Evolutionary conservation across 1,140 invertebrate species (phyloP), one percentile per base, ranked within the genome.

Genomic region (Rhynchophorus ferrugineus): DNA sequence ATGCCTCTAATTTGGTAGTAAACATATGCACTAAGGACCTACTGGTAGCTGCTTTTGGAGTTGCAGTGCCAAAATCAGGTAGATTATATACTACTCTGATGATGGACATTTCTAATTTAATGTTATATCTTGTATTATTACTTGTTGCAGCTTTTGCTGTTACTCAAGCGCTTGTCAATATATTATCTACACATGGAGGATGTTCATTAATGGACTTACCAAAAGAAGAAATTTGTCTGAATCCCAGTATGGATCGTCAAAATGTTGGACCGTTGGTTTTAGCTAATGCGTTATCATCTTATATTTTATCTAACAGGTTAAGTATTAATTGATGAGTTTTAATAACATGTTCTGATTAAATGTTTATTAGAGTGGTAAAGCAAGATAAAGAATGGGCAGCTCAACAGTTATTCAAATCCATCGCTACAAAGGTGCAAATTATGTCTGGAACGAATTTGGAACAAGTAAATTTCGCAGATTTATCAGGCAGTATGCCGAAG

Each of bases 1-100:
- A 70, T 18, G 72, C 79, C 8, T 74, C 79, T 3, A 75, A 75
- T 58, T 65, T 80, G 36, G 72, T 82, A 9, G 67, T 82, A 1
- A 72, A 76, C 51, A 72, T 83, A 51, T 83, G 80, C 63, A 78
- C 78, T 16, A 75, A 80, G 71, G 78, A 82, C 61, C 59, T 82
- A 20, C 62, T 81, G 52, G 66, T 63, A 48, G 50, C 59, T 1
- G 60, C 68, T 3, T 55, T 63, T 21, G 60, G 66, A 6, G 55
- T 61, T 8, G 55, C 44, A 22, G 43, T 59, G 9, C 57, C 61
- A 7, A 62, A 62, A 58, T 39, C 59, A 14, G 47, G 51, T 54
- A 38, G 34, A 8, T 16, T n/a, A n/a, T n/a, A n/a, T n/a, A n/a
- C n/a, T n/a, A n/a, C n/a, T n/a, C n/a, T n/a, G n/a, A n/a, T n/a